Conservation (phyloP, 1,140 invertebrate genomes). For the Pogonognathellus flavescens region DNA sequence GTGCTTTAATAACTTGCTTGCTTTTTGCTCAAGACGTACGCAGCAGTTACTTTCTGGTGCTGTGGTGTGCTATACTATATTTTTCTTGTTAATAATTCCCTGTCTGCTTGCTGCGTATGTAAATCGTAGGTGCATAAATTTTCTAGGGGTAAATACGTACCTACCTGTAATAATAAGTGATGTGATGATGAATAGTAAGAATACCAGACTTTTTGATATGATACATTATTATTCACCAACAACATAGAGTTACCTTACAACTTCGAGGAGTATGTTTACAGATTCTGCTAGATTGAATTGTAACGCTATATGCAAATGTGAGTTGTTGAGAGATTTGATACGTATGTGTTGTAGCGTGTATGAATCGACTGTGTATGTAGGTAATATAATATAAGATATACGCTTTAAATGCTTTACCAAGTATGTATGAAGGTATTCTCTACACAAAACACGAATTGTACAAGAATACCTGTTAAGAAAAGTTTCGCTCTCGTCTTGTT, state of each 20-base stretch:
- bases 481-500: conserved; percentile 11
- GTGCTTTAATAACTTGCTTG: background rate
- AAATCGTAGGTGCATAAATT: background rate
- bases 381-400: too few relatives aligned
- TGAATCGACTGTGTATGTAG: background rate
- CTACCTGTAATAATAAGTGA: conserved; percentile 2
- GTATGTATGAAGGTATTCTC: too few relatives aligned
- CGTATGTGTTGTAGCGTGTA: background rate
- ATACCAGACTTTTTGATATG: background rate
- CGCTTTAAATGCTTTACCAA: too few relatives aligned
- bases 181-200: conserved; percentile 14
- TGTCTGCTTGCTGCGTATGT: background rate
- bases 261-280: conserved; percentile 28
- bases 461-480: background rate
- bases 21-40: background rate
- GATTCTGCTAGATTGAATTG: conserved; percentile 35
- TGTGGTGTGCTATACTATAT: background rate
- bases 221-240: background rate
- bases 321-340: conserved; percentile 3
- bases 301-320: conserved; percentile 29
- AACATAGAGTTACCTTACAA: background rate
- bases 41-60: background rate
- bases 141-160: background rate
- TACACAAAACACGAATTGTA: background rate
- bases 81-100: background rate